Conservation (phyloP, 2,113 vertebrate genomes). For the Syrrhaptes paradoxus region DNA sequence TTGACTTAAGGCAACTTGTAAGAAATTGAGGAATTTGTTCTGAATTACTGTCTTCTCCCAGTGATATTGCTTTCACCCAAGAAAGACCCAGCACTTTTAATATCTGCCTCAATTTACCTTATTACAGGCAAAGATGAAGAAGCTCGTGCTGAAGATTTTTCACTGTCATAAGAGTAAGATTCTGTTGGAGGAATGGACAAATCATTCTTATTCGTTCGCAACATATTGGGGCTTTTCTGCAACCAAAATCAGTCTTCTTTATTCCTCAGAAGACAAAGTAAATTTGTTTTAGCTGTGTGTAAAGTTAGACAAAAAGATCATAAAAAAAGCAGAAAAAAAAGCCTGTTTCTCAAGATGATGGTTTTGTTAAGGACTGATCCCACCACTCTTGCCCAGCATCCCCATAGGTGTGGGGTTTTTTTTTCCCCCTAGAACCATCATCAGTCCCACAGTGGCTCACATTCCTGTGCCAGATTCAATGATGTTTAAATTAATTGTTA, state of each 20-base stretch:
- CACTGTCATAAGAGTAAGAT: neutral
- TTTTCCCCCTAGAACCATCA: neutral
- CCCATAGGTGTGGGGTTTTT: rapidly evolving
- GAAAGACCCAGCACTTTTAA: neutral
- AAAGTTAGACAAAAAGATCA: neutral
- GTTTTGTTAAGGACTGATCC: neutral
- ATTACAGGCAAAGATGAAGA: neutral
- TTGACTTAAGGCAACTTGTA: neutral
- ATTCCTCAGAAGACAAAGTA: neutral
- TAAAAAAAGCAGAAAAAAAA: neutral
- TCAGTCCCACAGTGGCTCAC: neutral
- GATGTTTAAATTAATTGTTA: neutral
- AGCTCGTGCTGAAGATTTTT: neutral
- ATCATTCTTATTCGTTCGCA: neutral
- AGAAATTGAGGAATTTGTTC: neutral
- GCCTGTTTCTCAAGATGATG: neutral
- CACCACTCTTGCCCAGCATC: neutral
- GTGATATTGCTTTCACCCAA: neutral
- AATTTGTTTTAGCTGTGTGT: neutral
- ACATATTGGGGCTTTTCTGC: neutral
- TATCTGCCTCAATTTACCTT: neutral
- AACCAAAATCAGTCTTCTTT: neutral
- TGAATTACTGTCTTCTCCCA: neutral
- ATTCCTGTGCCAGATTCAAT: neutral
- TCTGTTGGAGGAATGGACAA: neutral